These are phyloP conservation scores for Drosophila flavopinicola DNA, from an alignment of 2,888 invertebrate species.

Conservation along the genomic window DNA sequence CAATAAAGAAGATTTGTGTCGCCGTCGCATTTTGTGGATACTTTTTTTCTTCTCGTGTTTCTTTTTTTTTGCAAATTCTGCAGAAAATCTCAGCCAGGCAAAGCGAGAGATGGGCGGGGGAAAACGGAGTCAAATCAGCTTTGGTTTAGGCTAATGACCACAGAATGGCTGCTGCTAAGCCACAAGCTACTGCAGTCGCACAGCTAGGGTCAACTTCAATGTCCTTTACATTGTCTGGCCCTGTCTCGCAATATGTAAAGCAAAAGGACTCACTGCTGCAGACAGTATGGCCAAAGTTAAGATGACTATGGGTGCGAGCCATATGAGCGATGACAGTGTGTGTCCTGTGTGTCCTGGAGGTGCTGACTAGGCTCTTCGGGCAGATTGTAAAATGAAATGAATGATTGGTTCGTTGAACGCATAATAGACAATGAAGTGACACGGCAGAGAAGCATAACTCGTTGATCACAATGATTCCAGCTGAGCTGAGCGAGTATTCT, in stretches of 20 bases:
- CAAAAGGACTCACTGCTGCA: slow-evolving; percentile 34
- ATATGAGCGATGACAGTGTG: slow-evolving; percentile 50
- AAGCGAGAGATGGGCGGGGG: background rate
- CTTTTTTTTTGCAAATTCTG: slow-evolving; percentile 66
- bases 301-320: slow-evolving; percentile 9
- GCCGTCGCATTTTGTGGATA: slow-evolving; percentile 75
- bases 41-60: slow-evolving; percentile 29
- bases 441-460: slow-evolving; percentile 37
- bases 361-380: slow-evolving; percentile 49
- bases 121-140: slow-evolving; percentile 69
- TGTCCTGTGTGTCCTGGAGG: slow-evolving; percentile 37
- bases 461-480: slow-evolving; percentile 11
- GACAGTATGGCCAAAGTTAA: slow-evolving; percentile 25
- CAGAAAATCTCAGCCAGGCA: slow-evolving; percentile 64
- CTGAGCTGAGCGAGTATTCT: no score
- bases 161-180: slow-evolving; percentile 72
- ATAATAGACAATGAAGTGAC: slow-evolving; percentile 57
- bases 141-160: slow-evolving; percentile 79
- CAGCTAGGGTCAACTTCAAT: slow-evolving; percentile 55
- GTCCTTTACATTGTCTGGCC: slow-evolving; percentile 57
- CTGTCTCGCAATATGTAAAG: slow-evolving; percentile 39
- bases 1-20: slow-evolving; percentile 78
- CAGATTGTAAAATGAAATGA: slow-evolving; percentile 67
- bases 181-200: slow-evolving; percentile 68
- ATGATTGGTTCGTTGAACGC: slow-evolving; percentile 59